These are phyloP conservation scores for Hafferia zeledoni DNA, from an alignment of 2,797 vertebrate genomes.

Conservation along the genomic window DNA sequence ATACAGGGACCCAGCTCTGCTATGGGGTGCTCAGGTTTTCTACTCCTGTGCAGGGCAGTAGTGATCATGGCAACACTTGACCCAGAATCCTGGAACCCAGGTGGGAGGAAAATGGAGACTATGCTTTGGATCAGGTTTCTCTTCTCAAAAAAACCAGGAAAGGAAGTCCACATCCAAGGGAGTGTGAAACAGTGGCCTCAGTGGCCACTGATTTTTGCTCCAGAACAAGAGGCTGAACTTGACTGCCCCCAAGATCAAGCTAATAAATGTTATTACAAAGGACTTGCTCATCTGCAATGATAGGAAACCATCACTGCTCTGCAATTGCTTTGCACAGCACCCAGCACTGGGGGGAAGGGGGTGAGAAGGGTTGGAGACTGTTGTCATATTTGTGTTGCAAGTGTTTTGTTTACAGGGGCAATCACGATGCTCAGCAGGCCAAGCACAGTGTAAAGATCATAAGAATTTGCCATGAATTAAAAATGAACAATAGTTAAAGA, in stretches of 20 bases:
- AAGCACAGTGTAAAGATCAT: background rate
- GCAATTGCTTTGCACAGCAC: background rate
- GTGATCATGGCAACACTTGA: background rate
- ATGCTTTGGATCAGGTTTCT: background rate
- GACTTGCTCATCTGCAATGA: background rate
- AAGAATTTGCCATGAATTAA: slow-evolving; percentile 51
- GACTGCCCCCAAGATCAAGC: background rate
- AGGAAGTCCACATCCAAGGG: background rate
- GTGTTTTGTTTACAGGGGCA: slow-evolving; percentile 34
- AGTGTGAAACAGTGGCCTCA: background rate
- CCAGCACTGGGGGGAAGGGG: background rate
- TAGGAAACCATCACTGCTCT: background rate
- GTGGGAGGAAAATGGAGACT: background rate
- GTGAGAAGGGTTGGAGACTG: background rate
- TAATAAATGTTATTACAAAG: background rate
- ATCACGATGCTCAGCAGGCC: background rate
- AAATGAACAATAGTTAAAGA: slow-evolving; percentile 28
- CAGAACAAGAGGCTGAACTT: background rate
- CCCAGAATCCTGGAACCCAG: background rate
- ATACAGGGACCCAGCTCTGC: background rate
- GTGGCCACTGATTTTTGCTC: background rate
- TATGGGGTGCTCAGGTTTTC: background rate
- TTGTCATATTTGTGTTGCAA: background rate
- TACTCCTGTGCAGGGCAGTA: background rate
- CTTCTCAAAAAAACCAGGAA: background rate